Evolutionary conservation across 2,888 invertebrate genomes (phyloP), one percentile per base, ranked within the genome.

Genomic region (Apodemia hepburni): DNA sequence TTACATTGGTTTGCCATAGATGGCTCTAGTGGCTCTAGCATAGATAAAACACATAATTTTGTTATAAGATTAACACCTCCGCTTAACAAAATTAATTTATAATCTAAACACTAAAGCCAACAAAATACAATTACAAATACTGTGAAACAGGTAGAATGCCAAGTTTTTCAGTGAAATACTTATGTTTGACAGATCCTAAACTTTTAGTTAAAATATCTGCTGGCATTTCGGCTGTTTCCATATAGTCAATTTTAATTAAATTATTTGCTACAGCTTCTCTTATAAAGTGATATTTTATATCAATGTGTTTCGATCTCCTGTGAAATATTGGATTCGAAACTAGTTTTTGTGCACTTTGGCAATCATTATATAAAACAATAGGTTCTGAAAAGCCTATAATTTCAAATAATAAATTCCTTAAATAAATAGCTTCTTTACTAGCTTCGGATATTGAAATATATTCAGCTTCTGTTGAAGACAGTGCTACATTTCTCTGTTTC

Each of bases 141-240:
- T n/a, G n/a, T n/a, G n/a, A n/a, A n/a, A n/a, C n/a, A n/a, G n/a
- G n/a, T n/a, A n/a, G n/a, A n/a, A n/a, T n/a, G n/a, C n/a, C n/a
- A n/a, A n/a, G n/a, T n/a, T n/a, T n/a, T n/a, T n/a, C n/a, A n/a
- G n/a, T 58, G 45, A 65, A 63, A 61, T 65, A 61, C 27, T 58
- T 54, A 61, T 61, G 63, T 22, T 62, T 65, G 6, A 61, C 61
- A 64, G 38, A 49, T 22, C 17, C 29, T 29, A 61, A 60, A 27
- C 65, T 47, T 35, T 62, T 67, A 12, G 64, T 61, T 49, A 65
- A 61, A 51, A 47, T 8, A 12, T 69, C 82, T 80, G 62, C 63
- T 15, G 62, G 65, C 62, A 65, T 65, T 58, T 63, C 65, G 61
- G 59, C 17, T 38, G 35, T 54, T 54, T 22, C 3, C 38, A 61